Percentiles rank a stretch among this genome's conserved stretches.
These are phyloP conservation scores for Pedicia rivosa DNA, from an alignment of 2,888 invertebrate species.

Conservation along the genomic window DNA sequence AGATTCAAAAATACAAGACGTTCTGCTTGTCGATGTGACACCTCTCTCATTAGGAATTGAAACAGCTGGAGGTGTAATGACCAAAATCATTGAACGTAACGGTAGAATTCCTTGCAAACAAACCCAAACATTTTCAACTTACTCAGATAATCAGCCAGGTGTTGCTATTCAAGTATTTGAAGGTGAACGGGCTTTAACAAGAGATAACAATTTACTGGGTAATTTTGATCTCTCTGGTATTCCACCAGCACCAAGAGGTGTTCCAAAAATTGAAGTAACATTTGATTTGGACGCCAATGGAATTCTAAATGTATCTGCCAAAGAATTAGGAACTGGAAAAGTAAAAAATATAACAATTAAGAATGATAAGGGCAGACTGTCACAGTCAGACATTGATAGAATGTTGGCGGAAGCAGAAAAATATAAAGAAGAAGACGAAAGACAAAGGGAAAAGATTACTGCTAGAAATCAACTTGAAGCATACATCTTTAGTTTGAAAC, in stretches of 20 bases:
- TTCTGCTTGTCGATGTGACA: conserved; percentile 50
- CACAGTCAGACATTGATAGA: conserved; percentile 62
- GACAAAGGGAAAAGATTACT: conserved; percentile 43
- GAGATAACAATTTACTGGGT: conserved; percentile 87
- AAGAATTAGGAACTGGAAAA: conserved; percentile 47
- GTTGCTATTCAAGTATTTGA: conserved; percentile 60
- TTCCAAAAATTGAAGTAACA: conserved; percentile 76
- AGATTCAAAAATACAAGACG: conserved; percentile 57
- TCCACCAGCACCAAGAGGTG: conserved; percentile 84
- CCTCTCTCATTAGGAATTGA: conserved; percentile 59
- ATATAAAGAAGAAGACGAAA: conserved; percentile 51
- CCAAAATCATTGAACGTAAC: conserved; percentile 57
- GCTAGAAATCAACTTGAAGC: conserved; percentile 52
- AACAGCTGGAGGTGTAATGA: conserved; percentile 69
- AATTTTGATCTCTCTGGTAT: conserved; percentile 95
- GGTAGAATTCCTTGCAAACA: conserved; percentile 55
- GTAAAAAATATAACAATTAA: conserved; percentile 65
- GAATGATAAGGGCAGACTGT: conserved; percentile 66
- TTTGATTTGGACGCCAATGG: conserved; percentile 86
- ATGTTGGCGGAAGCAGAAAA: conserved; percentile 55
- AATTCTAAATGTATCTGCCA: conserved; percentile 77
- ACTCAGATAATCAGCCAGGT: conserved; percentile 63
- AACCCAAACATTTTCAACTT: conserved; percentile 60
- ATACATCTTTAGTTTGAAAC: conserved; percentile 52
- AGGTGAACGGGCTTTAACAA: conserved; percentile 81